A percentile compares a stretch with the other conserved stretches of the same genome.
Evolutionary conservation across 2,888 invertebrate genomes (phyloP).

Genomic region (Blera fallax): DNA sequence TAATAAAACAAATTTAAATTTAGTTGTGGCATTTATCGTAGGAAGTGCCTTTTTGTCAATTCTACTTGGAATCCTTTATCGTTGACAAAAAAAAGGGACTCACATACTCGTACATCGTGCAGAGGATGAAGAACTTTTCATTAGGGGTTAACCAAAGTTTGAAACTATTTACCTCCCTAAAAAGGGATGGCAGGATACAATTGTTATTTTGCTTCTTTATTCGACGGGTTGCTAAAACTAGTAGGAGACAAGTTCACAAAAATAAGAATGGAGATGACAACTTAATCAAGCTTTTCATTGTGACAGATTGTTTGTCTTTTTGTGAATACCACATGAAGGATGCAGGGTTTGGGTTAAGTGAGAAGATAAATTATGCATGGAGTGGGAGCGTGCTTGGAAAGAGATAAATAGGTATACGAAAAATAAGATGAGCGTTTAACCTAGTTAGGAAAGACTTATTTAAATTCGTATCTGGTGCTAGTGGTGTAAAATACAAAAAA

Average conservation of each 20-base stretch:
- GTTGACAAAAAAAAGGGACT: slow-evolving; percentile 12
- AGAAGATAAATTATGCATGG: background rate
- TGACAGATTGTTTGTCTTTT: slow-evolving; percentile 56
- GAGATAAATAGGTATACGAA: background rate
- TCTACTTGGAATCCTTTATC: slow-evolving; percentile 5
- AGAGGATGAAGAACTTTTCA: slow-evolving; percentile 31
- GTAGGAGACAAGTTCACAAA: background rate
- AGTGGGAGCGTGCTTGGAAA: background rate
- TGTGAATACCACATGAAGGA: background rate
- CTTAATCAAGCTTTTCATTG: slow-evolving; percentile 55
- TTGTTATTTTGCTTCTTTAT: slow-evolving; percentile 1
- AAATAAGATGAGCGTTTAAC: background rate
- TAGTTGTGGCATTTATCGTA: background rate
- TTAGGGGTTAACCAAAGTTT: slow-evolving; percentile 45
- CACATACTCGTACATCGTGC: background rate
- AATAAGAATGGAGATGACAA: slow-evolving; percentile 59
- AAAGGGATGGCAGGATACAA: background rate
- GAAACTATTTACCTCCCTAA: slow-evolving; percentile 18
- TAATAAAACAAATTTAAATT: slow-evolving; percentile 26
- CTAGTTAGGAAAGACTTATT: background rate
- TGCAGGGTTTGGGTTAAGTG: background rate
- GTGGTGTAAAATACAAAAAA: background rate
- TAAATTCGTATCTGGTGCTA: background rate
- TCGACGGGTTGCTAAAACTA: background rate
- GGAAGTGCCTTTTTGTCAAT: slow-evolving; percentile 5